These are phyloP conservation scores for Lates japonicus DNA, from an alignment of 2,797 vertebrate species.

Conservation along the genomic window DNA sequence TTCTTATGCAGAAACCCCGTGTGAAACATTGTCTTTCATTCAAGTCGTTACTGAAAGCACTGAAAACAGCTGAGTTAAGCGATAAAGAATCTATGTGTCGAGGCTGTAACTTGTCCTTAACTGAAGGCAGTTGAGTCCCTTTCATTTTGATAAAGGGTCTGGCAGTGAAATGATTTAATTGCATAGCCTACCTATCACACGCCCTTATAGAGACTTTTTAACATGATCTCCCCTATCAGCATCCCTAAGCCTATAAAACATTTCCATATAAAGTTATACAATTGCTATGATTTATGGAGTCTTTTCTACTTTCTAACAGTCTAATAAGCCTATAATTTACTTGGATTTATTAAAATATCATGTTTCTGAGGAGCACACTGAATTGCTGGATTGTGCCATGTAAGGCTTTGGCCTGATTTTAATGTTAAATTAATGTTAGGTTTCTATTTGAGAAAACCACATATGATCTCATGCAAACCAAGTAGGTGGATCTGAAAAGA, in stretches of 20 bases:
- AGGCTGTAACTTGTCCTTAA: not conserved
- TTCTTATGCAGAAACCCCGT: not conserved
- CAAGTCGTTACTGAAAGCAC: not conserved
- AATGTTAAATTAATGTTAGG: conserved; percentile 63
- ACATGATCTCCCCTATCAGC: not conserved
- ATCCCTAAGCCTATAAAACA: not conserved
- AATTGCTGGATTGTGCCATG: conserved; percentile 24
- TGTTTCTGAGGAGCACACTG: conserved; percentile 14
- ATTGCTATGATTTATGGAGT: conserved; percentile 1
- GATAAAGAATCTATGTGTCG: not conserved
- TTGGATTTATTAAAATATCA: conserved; percentile 43
- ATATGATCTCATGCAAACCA: conserved; percentile 58
- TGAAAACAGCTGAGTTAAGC: not conserved
- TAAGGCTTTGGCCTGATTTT: conserved; percentile 23
- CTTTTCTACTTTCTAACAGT: not conserved
- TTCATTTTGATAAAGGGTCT: not conserved
- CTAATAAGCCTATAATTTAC: conserved; percentile 28
- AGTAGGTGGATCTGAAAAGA: conserved; percentile 41
- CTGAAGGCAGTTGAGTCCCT: not conserved
- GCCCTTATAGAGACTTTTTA: not conserved
- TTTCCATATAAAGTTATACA: conserved; percentile 10
- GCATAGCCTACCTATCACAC: no score
- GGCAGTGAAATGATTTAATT: not conserved
- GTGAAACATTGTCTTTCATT: not conserved
- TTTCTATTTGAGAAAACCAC: conserved; percentile 66